Evolutionary conservation across 2,113 vertebrate genomes (phyloP), one percentile per base, ranked within the genome.

Genomic region (Rhinolophus sinicus): DNA sequence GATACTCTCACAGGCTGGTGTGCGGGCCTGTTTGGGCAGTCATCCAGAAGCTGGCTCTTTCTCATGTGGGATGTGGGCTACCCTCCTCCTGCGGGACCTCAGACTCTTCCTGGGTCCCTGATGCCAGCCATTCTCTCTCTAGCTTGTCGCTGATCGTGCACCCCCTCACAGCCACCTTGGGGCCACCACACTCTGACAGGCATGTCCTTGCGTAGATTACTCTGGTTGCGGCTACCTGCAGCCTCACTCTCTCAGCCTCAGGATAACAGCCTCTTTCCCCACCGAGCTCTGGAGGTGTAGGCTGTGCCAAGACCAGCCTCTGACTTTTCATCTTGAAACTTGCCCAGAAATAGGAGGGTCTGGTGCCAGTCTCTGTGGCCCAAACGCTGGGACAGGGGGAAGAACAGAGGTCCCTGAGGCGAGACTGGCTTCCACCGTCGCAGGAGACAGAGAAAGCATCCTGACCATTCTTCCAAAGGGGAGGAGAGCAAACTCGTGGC

Each of bases 401-500:
- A 64, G 38, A 18, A 58, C 47, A 58, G 47, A 26, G 65, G 47
- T 40, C 38, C 24, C 73, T 1, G 62, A 35, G 54, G 81, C 80
- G 62, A 35, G 54, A 73, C 80, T 10, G 26, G 19, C 80, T 80
- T 33, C 72, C 30, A 26, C 30, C 14, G 40, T 77, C 12, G 52
- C 16, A 24, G 40, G 70, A 64, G n/a, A 30, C 0, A 12, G 54
- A 78, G 33, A 28, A 67, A 56, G 40, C 85, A 33, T 22, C 19
- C 22, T 6, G 4, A 6, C 56, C 1, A 2, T 62, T 88, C 38
- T 67, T 19, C 52, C 2, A 4, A 24, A 24, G 30, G 28, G 69
- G n/a, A 77, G 8, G 2, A 67, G 58, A 30, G 8, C 44, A 28
- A 30, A 24, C 60, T 35, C 1, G 0, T 3, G 58, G 19, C 24